Evolutionary conservation across 1,140 invertebrate genomes (phyloP).

Genomic region (Apis dorsata): DNA sequence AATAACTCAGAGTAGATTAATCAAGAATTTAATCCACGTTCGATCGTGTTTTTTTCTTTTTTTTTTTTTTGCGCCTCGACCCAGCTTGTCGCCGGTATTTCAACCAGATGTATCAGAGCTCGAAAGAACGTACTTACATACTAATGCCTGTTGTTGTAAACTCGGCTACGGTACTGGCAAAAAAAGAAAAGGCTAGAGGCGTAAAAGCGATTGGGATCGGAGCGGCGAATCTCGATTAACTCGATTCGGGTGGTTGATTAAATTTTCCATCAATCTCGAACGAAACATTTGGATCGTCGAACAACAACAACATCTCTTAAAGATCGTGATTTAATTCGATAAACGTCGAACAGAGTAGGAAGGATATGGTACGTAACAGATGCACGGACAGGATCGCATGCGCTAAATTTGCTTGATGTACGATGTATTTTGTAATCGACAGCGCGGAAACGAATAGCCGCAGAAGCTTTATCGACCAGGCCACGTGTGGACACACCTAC

Average conservation of each 20-base stretch:
- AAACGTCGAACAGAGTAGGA: not conserved
- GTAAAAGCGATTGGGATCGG: not conserved
- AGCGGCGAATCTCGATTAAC: not conserved
- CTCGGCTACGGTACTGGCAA: not conserved
- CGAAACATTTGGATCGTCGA: not conserved
- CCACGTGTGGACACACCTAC: slow-evolving; percentile 38
- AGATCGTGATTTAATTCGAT: not conserved
- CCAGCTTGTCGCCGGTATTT: not conserved
- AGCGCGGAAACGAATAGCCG: slow-evolving; percentile 34
- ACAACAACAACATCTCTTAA: not conserved
- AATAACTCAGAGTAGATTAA: too few species aligned
- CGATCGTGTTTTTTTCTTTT: too few species aligned
- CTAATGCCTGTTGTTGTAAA: not conserved
- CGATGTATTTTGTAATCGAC: slow-evolving; percentile 31
- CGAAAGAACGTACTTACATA: not conserved
- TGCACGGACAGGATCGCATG: not conserved
- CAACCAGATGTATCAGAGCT: not conserved
- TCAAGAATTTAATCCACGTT: too few species aligned
- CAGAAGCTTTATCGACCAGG: slow-evolving; percentile 39
- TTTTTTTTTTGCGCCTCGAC: not conserved
- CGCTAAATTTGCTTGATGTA: slow-evolving; percentile 23
- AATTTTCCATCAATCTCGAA: too few species aligned
- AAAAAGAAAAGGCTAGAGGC: not conserved
- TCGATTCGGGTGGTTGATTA: not conserved
- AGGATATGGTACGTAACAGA: not conserved